Conservation (phyloP, 2,888 invertebrate genomes). For the Hirtodrosophila alboralis region DNA sequence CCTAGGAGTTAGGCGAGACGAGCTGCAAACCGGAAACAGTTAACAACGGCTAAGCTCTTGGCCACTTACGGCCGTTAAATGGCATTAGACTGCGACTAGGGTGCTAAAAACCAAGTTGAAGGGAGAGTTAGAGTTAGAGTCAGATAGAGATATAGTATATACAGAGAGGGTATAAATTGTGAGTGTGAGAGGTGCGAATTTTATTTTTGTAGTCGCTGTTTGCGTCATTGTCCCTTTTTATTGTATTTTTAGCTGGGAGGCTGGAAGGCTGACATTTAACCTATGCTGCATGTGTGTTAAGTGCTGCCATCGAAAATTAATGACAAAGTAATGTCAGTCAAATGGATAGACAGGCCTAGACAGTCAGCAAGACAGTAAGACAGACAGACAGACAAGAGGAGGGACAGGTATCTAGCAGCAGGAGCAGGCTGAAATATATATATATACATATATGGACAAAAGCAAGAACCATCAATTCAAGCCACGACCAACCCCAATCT, state of each 20-base stretch:
- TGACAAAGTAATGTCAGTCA: constrained; percentile 83
- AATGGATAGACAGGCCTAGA: constrained; percentile 67
- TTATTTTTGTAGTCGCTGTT: constrained; percentile 24
- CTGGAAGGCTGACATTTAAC: constrained; percentile 64
- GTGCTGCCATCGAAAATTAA: constrained; percentile 81
- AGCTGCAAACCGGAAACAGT: constrained; percentile 69
- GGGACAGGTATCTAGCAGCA: constrained; percentile 38
- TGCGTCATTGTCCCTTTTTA: constrained; percentile 39
- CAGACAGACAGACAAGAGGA: constrained; percentile 1
- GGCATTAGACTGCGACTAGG: constrained; percentile 51
- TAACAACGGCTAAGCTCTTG: constrained; percentile 73
- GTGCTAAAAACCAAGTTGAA: constrained; percentile 3
- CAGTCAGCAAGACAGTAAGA: constrained; percentile 34
- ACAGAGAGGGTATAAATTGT: too few species aligned
- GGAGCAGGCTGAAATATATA: background rate
- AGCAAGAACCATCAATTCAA: constrained; percentile 60
- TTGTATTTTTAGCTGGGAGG: constrained; percentile 53
- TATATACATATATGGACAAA: constrained; percentile 28
- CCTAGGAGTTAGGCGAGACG: constrained; percentile 52
- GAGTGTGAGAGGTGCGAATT: constrained; percentile 36
- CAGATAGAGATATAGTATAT: constrained; percentile 1
- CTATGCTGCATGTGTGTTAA: constrained; percentile 71
- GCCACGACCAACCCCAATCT: constrained; percentile 21
- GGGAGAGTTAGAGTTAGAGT: background rate
- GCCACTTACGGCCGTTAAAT: constrained; percentile 73